phyloP scores from a whole-genome alignment of 2,888 invertebrate species.

The Himalopsyche japonica region DNA sequence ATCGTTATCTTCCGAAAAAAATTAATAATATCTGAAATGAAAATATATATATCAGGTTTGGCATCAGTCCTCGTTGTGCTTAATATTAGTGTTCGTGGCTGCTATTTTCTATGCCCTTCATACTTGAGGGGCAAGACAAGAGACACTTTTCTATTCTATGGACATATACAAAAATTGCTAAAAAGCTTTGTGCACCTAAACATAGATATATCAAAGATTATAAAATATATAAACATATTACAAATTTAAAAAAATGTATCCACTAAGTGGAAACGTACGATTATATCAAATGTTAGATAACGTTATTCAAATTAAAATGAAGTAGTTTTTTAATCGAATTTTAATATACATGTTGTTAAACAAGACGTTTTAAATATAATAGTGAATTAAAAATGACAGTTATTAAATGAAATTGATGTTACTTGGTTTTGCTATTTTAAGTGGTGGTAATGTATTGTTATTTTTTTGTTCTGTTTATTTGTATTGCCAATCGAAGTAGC shows the following conservation, averaged over 20 bases:
- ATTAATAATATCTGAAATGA: neutral
- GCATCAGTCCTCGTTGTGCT: slow-evolving; percentile 36
- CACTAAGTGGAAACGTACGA: slow-evolving; percentile 37
- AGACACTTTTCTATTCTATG: slow-evolving; percentile 13
- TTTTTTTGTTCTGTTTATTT: neutral
- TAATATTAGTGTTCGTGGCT: slow-evolving; percentile 39
- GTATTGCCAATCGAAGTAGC: neutral
- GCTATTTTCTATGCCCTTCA: slow-evolving; percentile 6
- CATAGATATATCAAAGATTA: slow-evolving; percentile 17
- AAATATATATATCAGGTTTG: neutral
- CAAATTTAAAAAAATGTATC: slow-evolving; percentile 34
- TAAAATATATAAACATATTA: slow-evolving; percentile 18
- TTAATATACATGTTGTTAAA: slow-evolving; percentile 9
- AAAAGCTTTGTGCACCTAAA: slow-evolving; percentile 34
- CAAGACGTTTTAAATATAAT: neutral
- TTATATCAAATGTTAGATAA: slow-evolving; percentile 9
- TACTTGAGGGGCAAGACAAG: neutral
- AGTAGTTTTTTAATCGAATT: slow-evolving; percentile 9
- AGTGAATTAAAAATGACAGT: neutral
- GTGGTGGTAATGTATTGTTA: neutral
- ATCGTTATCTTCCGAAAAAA: neutral
- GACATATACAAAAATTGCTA: slow-evolving; percentile 25
- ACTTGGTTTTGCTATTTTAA: neutral
- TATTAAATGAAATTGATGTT: neutral
- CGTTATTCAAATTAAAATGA: neutral